Percentiles rank a stretch among this genome's conserved stretches.
Conservation (phyloP, 2,797 vertebrate genomes). For the Anguilla megastoma region DNA sequence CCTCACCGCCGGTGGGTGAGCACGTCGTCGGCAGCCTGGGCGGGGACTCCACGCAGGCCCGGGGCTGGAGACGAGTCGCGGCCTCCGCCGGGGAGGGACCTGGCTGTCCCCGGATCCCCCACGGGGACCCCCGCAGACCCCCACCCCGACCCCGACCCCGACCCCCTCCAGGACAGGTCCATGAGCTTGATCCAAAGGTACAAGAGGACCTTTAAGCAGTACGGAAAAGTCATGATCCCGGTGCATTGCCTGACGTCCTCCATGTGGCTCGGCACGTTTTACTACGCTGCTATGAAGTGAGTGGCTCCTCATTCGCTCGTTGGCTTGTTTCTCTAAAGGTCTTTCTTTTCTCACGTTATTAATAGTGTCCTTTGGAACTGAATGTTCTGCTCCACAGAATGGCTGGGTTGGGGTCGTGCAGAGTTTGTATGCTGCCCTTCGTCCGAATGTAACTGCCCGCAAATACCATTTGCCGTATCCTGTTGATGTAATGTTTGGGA, state of each 20-base stretch:
- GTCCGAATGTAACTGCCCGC: not conserved
- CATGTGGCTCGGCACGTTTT: constrained; percentile 93
- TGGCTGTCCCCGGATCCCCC: not conserved
- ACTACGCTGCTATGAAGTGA: constrained; percentile 97
- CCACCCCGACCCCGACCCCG: constrained; percentile 82
- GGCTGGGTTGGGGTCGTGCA: not conserved
- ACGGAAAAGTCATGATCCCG: constrained; percentile 95
- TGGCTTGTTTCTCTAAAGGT: not conserved
- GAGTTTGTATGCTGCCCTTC: not conserved
- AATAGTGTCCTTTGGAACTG: not conserved
- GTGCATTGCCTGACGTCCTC: constrained; percentile 90
- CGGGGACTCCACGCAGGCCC: constrained; percentile 56
- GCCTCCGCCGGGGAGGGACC: constrained; percentile 1
- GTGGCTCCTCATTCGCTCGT: constrained; percentile 54
- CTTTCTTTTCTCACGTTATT: not conserved
- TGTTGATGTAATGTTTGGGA: not conserved
- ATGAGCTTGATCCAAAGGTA: constrained; percentile 88
- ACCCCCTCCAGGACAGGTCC: constrained; percentile 92
- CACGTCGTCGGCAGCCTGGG: constrained; percentile 53
- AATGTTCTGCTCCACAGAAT: not conserved
- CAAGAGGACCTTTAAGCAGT: constrained; percentile 93
- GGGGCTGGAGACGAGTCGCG: constrained; percentile 27
- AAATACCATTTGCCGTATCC: not conserved
- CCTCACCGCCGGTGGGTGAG: constrained; percentile 62
- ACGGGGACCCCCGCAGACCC: constrained; percentile 60